phyloP scores from a whole-genome alignment of 2,797 vertebrate genomes.

The Pangasius larnaudii region DNA sequence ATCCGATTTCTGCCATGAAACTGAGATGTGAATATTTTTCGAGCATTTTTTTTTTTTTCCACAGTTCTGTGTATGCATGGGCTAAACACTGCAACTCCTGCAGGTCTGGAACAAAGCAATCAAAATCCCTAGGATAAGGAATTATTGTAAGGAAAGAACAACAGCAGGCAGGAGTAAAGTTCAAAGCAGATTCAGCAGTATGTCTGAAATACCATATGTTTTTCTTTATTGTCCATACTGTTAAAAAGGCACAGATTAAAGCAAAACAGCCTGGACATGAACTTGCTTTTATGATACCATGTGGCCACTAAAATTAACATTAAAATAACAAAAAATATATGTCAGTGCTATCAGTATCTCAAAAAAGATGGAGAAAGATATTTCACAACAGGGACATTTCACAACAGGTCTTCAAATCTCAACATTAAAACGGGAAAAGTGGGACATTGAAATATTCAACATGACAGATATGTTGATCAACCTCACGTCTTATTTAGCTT shows the following conservation, averaged over 20 bases:
- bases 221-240: neutral
- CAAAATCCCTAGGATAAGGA: neutral
- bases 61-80: neutral
- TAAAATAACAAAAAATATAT: neutral
- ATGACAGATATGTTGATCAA: neutral
- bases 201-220: neutral
- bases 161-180: constrained; percentile 5
- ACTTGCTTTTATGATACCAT: neutral
- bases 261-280: neutral
- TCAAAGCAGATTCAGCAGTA: constrained; percentile 6
- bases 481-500: neutral
- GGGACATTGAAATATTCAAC: neutral
- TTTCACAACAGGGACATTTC: neutral
- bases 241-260: neutral
- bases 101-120: constrained; percentile 3
- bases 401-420: neutral
- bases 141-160: neutral
- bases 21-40: constrained; percentile 12
- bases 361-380: neutral
- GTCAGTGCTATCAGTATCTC: neutral
- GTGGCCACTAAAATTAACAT: too few relatives aligned
- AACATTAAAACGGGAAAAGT: neutral
- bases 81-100: neutral
- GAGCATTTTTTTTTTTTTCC: too few relatives aligned
- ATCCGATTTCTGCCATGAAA: constrained; percentile 14